phyloP scores from a whole-genome alignment of 2,888 invertebrate species.

The Caenorhabditis plicata region DNA sequence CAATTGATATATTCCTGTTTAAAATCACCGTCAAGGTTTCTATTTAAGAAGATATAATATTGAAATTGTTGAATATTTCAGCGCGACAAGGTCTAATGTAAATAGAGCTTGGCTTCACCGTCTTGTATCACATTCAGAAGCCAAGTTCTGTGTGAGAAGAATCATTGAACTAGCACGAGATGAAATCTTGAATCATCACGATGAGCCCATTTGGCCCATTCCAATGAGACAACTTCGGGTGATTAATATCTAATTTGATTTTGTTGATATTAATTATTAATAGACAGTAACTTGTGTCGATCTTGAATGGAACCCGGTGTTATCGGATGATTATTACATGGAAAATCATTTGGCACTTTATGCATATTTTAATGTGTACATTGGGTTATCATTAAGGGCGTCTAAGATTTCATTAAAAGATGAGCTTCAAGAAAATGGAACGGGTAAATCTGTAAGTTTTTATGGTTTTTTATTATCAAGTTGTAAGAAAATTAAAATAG shows the following conservation, averaged over 20 bases:
- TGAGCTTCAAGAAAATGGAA: neutral
- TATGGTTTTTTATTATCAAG: no score
- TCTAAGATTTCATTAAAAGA: constrained; percentile 6
- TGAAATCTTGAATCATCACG: neutral
- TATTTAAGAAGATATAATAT: no score
- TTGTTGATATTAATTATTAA: no score
- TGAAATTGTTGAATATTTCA: no score
- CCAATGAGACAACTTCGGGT: constrained; percentile 8
- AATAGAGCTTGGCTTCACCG: constrained; percentile 15
- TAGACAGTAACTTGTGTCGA: constrained; percentile 11
- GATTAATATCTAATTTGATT: no score
- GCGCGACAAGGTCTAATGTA: constrained; percentile 5
- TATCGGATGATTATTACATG: constrained; percentile 11
- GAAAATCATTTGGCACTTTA: neutral
- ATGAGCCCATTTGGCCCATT: constrained; percentile 6
- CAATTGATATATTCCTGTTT: no score
- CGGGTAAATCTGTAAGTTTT: constrained; percentile 5
- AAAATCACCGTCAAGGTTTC: no score
- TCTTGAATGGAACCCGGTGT: constrained; percentile 12
- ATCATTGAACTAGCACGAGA: constrained; percentile 3
- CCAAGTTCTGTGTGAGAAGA: constrained; percentile 4
- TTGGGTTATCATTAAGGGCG: constrained; percentile 1
- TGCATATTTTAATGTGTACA: constrained; percentile 13
- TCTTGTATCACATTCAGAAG: constrained; percentile 9
- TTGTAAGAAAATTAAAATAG: no score